Conservation (phyloP, 2,113 vertebrate species). For the Phainopepla nitens region DNA sequence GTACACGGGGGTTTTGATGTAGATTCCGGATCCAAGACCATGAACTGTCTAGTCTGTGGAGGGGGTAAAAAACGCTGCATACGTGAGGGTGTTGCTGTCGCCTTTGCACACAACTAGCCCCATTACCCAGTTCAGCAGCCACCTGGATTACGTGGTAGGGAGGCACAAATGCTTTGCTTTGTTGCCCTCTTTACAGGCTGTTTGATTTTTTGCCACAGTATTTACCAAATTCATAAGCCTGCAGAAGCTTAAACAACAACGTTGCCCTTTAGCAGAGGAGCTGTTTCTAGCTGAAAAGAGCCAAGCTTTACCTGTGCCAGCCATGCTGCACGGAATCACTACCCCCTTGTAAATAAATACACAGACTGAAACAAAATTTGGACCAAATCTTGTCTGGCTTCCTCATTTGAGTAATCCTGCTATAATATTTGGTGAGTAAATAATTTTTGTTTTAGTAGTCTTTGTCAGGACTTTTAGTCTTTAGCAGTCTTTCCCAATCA, state of each 20-base stretch:
- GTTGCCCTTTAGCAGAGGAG: not conserved
- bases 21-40: not conserved
- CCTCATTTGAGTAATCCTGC: not conserved
- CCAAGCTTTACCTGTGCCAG: not conserved
- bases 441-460: not conserved
- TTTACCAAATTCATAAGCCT: not conserved
- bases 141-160: not conserved
- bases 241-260: not conserved
- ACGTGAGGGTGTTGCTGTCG: not conserved
- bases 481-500: not conserved
- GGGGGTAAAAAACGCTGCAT: rapidly evolving
- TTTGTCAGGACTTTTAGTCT: not conserved
- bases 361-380: not conserved
- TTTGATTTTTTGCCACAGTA: not conserved
- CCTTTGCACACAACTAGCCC: not conserved
- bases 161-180: not conserved
- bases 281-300: not conserved
- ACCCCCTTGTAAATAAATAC: not conserved
- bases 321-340: not conserved
- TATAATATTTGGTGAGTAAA: not conserved
- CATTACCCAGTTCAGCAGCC: not conserved
- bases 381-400: not conserved
- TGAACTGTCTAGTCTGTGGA: rapidly evolving
- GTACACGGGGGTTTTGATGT: not conserved
- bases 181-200: not conserved